Evolutionary conservation across 2,797 vertebrate genomes (phyloP).

Genomic region (Oreortyx pictus): DNA sequence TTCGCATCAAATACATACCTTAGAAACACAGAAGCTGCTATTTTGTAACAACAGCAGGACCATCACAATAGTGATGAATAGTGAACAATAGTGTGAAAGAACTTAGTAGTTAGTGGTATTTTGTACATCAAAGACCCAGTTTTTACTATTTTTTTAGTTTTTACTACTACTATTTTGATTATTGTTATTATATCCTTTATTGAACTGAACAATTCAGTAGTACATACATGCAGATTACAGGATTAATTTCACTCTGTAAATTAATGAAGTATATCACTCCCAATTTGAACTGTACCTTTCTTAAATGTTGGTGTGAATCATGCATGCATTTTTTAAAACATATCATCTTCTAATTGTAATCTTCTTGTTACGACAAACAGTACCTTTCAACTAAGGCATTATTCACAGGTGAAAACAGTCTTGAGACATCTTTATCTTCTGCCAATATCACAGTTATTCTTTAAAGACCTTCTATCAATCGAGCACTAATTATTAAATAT

Average conservation of each 20-base stretch:
- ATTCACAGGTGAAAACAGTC: too few relatives aligned
- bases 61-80: too few relatives aligned
- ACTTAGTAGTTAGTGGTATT: neutral
- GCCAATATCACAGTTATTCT: too few relatives aligned
- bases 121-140: neutral
- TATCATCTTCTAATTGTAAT: neutral
- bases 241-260: neutral
- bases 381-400: too few relatives aligned
- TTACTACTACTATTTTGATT: neutral
- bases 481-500: neutral
- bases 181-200: neutral
- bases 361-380: neutral
- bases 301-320: neutral
- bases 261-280: neutral
- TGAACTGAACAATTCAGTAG: neutral
- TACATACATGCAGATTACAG: neutral
- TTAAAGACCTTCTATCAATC: neutral
- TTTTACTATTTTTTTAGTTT: too few relatives aligned
- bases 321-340: neutral
- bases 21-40: neutral
- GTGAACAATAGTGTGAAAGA: neutral
- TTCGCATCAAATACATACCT: neutral
- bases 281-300: neutral
- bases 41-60: too few relatives aligned
- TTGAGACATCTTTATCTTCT: too few relatives aligned